Evolutionary conservation across 1,140 invertebrate genomes (phyloP), one percentile per base, ranked within the genome.

Genomic region (Apis dorsata): DNA sequence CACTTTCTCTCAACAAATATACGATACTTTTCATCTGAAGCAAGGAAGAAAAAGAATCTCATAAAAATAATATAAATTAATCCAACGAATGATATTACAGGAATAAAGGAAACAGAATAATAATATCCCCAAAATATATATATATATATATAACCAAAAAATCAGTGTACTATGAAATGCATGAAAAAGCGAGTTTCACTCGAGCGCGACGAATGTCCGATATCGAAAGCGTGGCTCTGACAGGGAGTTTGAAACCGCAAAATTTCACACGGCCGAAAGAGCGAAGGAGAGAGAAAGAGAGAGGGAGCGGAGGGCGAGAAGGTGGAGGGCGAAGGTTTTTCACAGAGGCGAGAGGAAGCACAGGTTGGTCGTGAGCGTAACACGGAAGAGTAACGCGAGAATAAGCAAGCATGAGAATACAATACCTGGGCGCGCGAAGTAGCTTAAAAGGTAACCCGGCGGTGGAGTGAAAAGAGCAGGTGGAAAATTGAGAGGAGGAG

Each of bases 401-500:
- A 72, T 68, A 74, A 65, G 71, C 68, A 75, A 63, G 59, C 69
- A 49, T 15, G 49, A 21, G 57, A 79, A 83, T 53, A 71, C 49
- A 24, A 66, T 55, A 59, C 49, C 8, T 13, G 59, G 28, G 28
- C 7, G 74, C 17, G 49, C n/a, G 55, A 73, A 59, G 21, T 53
- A 63, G 34, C n/a, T 66, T 66, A 72, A 79, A 79, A 83, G 57
- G 60, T 66, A 73, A 28, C 19, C n/a, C 69, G 10, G 13, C 59
- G 34, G 34, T 2, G 17, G 57, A 21, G 19, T n/a, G 62, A 53
- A 75, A 60, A 62, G 55, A 57, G 63, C 78, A 66, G 65, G 24
- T 55, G 28, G 78, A 62, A 60, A 80, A 84, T 57, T 34, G 69
- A 69, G 24, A 21, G 19, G 44, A 34, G 15, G 21, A 65, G 59